phyloP scores from a whole-genome alignment of 1,140 invertebrate genomes.

The Zeugodacus cucurbitae region DNA sequence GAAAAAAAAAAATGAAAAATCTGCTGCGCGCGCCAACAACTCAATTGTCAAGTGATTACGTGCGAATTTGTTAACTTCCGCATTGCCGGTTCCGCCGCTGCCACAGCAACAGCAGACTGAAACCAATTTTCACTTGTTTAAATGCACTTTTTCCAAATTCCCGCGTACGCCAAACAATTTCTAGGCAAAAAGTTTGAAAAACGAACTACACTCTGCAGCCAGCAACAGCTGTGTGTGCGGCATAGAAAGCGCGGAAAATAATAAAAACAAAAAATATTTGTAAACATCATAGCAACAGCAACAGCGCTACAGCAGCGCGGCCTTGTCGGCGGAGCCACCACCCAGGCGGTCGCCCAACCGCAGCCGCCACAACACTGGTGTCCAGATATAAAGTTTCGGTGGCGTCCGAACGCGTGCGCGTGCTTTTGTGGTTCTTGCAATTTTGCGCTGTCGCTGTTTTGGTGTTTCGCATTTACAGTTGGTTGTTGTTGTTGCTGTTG shows the following conservation, averaged over 20 bases:
- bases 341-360: not conserved
- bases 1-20: not conserved
- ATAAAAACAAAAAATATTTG: not conserved
- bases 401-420: not conserved
- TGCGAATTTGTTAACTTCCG: slow-evolving; percentile 35
- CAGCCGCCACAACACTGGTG: slow-evolving; percentile 2
- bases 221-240: not conserved
- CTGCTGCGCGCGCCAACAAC: slow-evolving; percentile 13
- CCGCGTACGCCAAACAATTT: not conserved
- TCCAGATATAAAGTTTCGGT: slow-evolving; percentile 18
- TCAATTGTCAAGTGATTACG: slow-evolving; percentile 36
- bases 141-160: not conserved
- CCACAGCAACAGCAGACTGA: not conserved
- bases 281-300: slow-evolving; percentile 23
- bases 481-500: not conserved
- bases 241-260: not conserved
- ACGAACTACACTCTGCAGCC: not conserved
- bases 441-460: not conserved
- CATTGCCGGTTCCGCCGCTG: not conserved
- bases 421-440: slow-evolving; percentile 1
- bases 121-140: not conserved
- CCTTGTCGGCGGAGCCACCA: not conserved
- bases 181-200: not conserved
- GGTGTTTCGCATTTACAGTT: not conserved
- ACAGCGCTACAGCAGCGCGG: too few species aligned